phyloP scores from a whole-genome alignment of 1,140 invertebrate species.

The Zaprionus vittiger region DNA sequence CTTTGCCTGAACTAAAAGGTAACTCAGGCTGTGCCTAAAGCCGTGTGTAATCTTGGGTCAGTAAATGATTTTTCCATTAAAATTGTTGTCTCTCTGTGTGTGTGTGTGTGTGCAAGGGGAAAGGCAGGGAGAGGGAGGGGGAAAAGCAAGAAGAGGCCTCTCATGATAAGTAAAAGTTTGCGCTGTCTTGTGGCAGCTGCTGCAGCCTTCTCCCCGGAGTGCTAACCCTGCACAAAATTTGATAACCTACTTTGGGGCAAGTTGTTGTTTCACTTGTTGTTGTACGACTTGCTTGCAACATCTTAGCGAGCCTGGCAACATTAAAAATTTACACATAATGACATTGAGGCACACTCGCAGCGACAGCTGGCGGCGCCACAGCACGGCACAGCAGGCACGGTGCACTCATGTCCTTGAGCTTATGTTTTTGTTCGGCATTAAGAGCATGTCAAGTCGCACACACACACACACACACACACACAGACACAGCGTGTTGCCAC shows the following conservation, averaged over 20 bases:
- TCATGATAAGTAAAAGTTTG: slow-evolving; percentile 64
- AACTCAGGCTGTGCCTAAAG: slow-evolving; percentile 17
- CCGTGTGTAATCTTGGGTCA: slow-evolving; percentile 51
- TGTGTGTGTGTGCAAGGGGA: not conserved
- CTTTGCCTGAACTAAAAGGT: not conserved
- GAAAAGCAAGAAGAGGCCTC: not conserved
- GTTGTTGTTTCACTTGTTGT: slow-evolving; percentile 6
- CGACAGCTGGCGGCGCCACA: slow-evolving; percentile 10
- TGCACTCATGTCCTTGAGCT: slow-evolving; percentile 67
- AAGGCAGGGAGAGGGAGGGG: not conserved
- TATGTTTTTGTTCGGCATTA: slow-evolving; percentile 79
- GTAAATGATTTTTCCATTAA: slow-evolving; percentile 64
- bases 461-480: slow-evolving; percentile 5
- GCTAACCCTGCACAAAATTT: slow-evolving; percentile 66
- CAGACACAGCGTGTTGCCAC: slow-evolving; percentile 11
- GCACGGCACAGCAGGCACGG: slow-evolving; percentile 19
- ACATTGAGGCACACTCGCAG: slow-evolving; percentile 37
- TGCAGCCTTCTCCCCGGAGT: slow-evolving; percentile 1
- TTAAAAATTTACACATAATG: slow-evolving; percentile 80
- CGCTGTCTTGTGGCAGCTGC: slow-evolving; percentile 49
- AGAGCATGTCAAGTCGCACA: slow-evolving; percentile 70
- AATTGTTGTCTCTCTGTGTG: slow-evolving; percentile 26
- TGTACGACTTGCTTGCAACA: slow-evolving; percentile 36
- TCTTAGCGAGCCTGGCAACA: slow-evolving; percentile 54
- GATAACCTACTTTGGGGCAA: slow-evolving; percentile 73